Conservation (phyloP, 1,140 invertebrate genomes). For the Drosophila albomicans region DNA sequence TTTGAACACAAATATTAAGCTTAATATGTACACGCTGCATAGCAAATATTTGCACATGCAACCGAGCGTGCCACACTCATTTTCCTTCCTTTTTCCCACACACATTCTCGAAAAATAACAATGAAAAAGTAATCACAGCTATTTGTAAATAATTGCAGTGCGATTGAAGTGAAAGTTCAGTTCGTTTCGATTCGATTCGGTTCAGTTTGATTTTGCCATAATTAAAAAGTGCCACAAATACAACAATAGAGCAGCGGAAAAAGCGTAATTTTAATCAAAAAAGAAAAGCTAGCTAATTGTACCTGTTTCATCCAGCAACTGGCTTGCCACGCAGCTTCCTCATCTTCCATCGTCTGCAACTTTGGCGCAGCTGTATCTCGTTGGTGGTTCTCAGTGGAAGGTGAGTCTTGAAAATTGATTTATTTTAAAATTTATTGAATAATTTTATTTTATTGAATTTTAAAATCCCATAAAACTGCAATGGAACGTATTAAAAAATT, state of each 20-base stretch:
- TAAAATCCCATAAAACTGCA: constrained; percentile 38
- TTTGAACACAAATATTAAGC: constrained; percentile 54
- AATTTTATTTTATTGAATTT: no score
- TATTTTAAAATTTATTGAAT: constrained; percentile 36
- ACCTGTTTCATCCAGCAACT: constrained; percentile 32
- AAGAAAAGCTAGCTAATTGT: constrained; percentile 27
- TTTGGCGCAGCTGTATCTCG: constrained; percentile 72
- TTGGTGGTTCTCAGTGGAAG: constrained; percentile 71
- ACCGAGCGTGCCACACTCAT: constrained; percentile 17
- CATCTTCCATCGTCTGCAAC: neutral
- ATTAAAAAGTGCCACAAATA: constrained; percentile 52
- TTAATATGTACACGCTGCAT: constrained; percentile 51
- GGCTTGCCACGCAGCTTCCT: constrained; percentile 19
- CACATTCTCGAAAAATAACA: constrained; percentile 43
- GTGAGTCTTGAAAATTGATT: constrained; percentile 48
- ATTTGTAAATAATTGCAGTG: constrained; percentile 47
- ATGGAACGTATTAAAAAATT: constrained; percentile 40
- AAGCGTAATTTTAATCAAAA: constrained; percentile 1
- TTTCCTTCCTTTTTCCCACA: neutral
- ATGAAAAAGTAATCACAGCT: constrained; percentile 58
- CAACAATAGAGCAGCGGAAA: constrained; percentile 21
- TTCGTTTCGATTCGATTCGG: constrained; percentile 20
- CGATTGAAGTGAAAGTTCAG: constrained; percentile 49
- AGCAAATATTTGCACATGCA: constrained; percentile 37
- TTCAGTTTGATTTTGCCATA: constrained; percentile 34